phyloP scores from a whole-genome alignment of 2,797 vertebrate species.

The Arrhamphus sclerolepis region DNA sequence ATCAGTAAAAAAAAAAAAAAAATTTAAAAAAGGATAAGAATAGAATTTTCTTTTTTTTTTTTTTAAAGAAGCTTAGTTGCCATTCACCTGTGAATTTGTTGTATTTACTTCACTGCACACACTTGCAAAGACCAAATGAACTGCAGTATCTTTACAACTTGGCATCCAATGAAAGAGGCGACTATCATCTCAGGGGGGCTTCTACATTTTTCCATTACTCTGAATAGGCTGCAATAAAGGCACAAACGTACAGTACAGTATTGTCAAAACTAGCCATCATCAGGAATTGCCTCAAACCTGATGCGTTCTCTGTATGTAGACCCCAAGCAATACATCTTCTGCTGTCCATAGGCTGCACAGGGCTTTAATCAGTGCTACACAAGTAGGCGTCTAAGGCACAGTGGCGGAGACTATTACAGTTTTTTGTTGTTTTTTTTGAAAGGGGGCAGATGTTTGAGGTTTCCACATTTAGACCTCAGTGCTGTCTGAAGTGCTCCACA shows the following conservation, averaged over 20 bases:
- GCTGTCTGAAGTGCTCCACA: slow-evolving; percentile 71
- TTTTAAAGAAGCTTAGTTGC: slow-evolving; percentile 35
- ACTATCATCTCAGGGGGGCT: slow-evolving; percentile 26
- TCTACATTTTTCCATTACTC: slow-evolving; percentile 35
- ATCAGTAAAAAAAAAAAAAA: slow-evolving; percentile 57
- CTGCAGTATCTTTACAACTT: slow-evolving; percentile 53
- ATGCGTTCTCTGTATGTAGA: slow-evolving; percentile 39
- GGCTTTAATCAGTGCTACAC: slow-evolving; percentile 66
- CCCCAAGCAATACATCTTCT: slow-evolving; percentile 48
- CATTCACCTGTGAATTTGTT: slow-evolving; percentile 19
- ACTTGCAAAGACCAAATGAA: slow-evolving; percentile 46
- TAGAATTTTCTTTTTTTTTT: slow-evolving; percentile 41
- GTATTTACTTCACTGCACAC: slow-evolving; percentile 43
- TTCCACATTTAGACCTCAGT: slow-evolving; percentile 78
- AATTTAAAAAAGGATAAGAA: slow-evolving; percentile 36
- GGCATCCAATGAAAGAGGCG: slow-evolving; percentile 33
- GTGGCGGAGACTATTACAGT: slow-evolving; percentile 61
- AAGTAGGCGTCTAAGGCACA: slow-evolving; percentile 70
- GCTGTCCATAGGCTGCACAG: slow-evolving; percentile 52
- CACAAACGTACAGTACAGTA: slow-evolving; percentile 38
- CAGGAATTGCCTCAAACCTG: slow-evolving; percentile 35
- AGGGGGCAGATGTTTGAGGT: slow-evolving; percentile 10
- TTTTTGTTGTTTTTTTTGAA: too few species aligned
- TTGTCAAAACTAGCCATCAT: slow-evolving; percentile 29
- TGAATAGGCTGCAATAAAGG: slow-evolving; percentile 29